These are phyloP conservation scores for Patiria pectinifera DNA, from an alignment of 53 echinoderm and acorn worm genomes.

Conservation along the genomic window DNA sequence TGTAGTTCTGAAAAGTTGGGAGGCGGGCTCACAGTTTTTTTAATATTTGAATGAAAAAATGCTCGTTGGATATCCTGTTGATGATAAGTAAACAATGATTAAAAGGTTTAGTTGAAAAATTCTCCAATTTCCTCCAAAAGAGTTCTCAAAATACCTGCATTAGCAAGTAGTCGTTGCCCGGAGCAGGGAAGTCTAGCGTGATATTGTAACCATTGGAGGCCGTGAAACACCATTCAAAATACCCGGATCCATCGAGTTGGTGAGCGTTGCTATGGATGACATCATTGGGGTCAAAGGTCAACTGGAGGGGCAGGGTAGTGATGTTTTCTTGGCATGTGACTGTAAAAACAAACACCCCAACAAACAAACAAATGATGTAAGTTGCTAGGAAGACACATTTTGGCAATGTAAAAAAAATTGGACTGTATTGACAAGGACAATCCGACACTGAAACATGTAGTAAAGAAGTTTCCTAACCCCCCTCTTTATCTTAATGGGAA, in stretches of 20 bases:
- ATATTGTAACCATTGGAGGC: neutral
- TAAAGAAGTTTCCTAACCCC: too few species aligned
- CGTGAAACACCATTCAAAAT: conserved; percentile 20
- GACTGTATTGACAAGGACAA: too few species aligned
- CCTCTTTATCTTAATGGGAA: too few species aligned
- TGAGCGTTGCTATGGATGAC: neutral
- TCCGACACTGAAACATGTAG: too few species aligned
- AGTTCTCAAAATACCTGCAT: conserved; percentile 13
- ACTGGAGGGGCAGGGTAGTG: neutral
- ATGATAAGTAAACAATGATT: too few species aligned
- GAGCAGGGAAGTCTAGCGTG: neutral
- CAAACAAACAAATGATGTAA: neutral
- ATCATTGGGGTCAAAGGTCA: conserved; percentile 39
- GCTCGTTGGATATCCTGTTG: too few species aligned
- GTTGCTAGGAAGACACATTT: neutral
- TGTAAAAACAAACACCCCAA: neutral
- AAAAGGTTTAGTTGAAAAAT: too few species aligned
- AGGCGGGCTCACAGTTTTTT: too few species aligned
- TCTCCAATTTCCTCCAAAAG: neutral
- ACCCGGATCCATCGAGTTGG: neutral
- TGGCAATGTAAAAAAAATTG: neutral
- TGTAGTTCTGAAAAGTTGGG: too few species aligned
- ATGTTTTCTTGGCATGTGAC: neutral
- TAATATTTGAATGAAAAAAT: too few species aligned
- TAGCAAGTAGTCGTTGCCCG: conserved; percentile 12